Base-by-base conservation (phyloP, 2,888 invertebrate species). In the Embidobia sp. region DNA sequence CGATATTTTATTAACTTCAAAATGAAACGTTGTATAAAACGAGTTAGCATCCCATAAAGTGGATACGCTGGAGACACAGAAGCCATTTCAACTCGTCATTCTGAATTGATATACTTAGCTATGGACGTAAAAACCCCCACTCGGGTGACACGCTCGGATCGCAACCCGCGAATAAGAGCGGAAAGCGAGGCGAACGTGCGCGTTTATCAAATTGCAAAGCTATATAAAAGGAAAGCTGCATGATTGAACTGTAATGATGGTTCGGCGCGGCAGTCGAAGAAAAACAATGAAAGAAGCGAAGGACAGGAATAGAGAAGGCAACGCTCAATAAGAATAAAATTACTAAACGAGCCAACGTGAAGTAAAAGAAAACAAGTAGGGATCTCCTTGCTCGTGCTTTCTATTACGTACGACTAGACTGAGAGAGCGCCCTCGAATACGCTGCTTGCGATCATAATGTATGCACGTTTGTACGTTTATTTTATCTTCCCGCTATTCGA, bases 41-140 rank as follows among this genome's bases (percentile, higher is more conserved):
- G 64, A 53, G 64, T 77, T 59, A 46, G 66, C 72, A 46, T 77
- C 59, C 70, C 61, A 72, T 77, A 72, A 77, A 77, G 66, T 66
- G 53, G 57, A 76, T 77, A 59, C 46, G 70, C 42, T 72, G 81
- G 81, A 82, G 85, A 86, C 84, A 81, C 83, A 81, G 82, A 84
- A 83, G 84, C 86, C 85, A 86, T 87, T 87, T 86, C 83, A 81
- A 79, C 81, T 78, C 82, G 75, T 81, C 82, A 81, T 82, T 81
- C 81, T 82, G 81, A 84, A 85, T 84, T 85, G 85, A 84, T 86
- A 85, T 84, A 85, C 81, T 83, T 80, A 82, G 77, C 81, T 74
- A 78, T 78, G 82, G 79, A 81, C 72, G 80, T 83, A 84, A 85
- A 84, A 84, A 82, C 80, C 64, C 73, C 44, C 49, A 66, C 69